These are phyloP conservation scores for Haliclona indistincta DNA, from an alignment of 37 sponge, comb jelly and placozoan species.

Conservation along the genomic window DNA sequence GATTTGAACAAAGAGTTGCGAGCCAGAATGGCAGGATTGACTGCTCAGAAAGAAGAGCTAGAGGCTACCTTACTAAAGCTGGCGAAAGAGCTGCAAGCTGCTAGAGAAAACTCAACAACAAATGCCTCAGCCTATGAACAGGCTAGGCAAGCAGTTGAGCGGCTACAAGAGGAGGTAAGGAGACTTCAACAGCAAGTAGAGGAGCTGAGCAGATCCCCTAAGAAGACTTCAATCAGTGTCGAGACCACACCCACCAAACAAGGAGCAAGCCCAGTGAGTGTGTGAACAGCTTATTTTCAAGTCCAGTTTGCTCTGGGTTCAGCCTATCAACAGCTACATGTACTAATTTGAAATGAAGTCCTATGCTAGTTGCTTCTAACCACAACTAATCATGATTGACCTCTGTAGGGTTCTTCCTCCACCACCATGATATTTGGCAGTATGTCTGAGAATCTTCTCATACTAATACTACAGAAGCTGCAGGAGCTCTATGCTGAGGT, in stretches of 20 bases:
- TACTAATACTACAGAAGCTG: conserved; percentile 52
- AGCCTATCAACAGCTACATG: neutral
- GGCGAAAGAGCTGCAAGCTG: too few relatives aligned
- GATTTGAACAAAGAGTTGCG: neutral
- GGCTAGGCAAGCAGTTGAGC: neutral
- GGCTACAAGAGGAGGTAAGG: conserved; percentile 41
- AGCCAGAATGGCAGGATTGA: neutral
- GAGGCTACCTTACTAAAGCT: too few relatives aligned
- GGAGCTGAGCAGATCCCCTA: conserved; percentile 1
- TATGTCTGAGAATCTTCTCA: conserved; percentile 37
- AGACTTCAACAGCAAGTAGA: conserved; percentile 1
- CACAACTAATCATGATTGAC: neutral
- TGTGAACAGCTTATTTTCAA: neutral
- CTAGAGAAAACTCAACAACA: too few relatives aligned
- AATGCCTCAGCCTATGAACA: neutral
- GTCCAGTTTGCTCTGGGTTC: too few relatives aligned
- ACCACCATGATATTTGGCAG: conserved; percentile 54
- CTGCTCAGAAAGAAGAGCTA: neutral
- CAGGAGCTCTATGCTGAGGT: conserved; percentile 56
- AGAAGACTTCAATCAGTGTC: conserved; percentile 1
- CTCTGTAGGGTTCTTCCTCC: neutral
- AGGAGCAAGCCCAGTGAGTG: neutral
- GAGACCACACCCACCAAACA: neutral
- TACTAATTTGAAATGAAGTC: neutral
- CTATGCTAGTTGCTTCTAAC: neutral